Evolutionary conservation across 2,113 vertebrate genomes (phyloP).

Genomic region (Balaeniceps rex): DNA sequence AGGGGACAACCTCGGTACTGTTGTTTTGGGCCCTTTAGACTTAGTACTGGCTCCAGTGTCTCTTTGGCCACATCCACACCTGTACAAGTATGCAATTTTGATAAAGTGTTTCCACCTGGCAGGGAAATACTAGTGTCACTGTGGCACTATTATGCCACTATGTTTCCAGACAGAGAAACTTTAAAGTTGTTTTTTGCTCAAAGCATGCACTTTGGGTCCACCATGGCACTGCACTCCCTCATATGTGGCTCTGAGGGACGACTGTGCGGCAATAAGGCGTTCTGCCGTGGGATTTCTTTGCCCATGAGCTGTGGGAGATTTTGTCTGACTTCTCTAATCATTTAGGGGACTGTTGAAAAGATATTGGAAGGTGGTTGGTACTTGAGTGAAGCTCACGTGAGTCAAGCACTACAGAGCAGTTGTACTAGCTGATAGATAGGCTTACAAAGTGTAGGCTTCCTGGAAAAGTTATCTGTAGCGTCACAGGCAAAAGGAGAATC

Average conservation of each 20-base stretch:
- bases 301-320: not conserved
- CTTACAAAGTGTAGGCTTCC: not conserved
- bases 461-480: not conserved
- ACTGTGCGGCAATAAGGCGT: not conserved
- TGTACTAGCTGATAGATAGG: not conserved
- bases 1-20: not conserved
- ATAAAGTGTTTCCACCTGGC: not conserved
- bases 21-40: not conserved
- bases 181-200: not conserved
- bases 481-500: not conserved
- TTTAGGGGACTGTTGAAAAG: not conserved
- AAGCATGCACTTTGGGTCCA: not conserved
- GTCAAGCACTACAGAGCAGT: not conserved
- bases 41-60: not conserved
- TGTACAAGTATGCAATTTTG: not conserved
- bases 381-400: not conserved
- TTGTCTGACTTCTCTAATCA: not conserved
- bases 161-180: not conserved
- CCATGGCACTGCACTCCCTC: not conserved
- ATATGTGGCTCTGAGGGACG: rapidly evolving
- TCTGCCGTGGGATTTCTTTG: not conserved
- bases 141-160: not conserved
- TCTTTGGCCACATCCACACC: not conserved
- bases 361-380: not conserved
- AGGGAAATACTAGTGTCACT: not conserved